These are phyloP conservation scores for Xylota sylvarum DNA, from an alignment of 2,888 invertebrate species.

Conservation along the genomic window DNA sequence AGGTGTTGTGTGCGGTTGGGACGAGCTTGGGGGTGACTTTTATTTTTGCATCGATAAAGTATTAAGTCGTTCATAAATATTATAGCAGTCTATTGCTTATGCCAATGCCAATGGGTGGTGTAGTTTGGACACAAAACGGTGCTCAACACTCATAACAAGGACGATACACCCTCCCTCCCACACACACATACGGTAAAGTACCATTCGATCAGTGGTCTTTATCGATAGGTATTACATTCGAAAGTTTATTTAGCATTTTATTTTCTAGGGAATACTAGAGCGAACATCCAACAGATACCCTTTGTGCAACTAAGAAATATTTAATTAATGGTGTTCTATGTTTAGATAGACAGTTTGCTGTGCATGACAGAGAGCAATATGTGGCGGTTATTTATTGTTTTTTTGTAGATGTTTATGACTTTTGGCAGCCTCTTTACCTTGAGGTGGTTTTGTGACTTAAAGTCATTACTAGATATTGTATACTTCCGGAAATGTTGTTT, in stretches of 20 bases:
- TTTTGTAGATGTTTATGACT: neutral
- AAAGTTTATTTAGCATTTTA: conserved; percentile 66
- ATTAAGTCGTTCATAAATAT: conserved; percentile 77
- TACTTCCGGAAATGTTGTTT: too few relatives aligned
- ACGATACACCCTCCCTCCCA: neutral
- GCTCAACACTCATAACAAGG: conserved; percentile 41
- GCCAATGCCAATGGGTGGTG: conserved; percentile 41
- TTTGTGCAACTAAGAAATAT: conserved; percentile 15
- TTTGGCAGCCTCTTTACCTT: neutral
- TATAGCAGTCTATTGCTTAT: conserved; percentile 59
- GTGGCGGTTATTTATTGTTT: neutral
- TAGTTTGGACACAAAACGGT: conserved; percentile 9
- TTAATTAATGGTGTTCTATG: conserved; percentile 18
- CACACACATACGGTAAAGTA: conserved; percentile 20
- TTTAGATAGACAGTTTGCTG: neutral
- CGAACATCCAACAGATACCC: neutral
- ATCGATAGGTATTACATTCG: conserved; percentile 56
- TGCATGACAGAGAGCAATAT: conserved; percentile 14
- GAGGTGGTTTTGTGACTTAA: neutral
- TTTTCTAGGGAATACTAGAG: conserved; percentile 11
- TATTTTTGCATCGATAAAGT: conserved; percentile 73
- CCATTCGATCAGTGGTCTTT: conserved; percentile 40
- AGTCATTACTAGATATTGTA: too few relatives aligned
- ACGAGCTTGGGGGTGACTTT: neutral
- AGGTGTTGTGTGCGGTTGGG: conserved; percentile 15